Percentiles rank a stretch among this genome's conserved stretches.
phyloP scores from a whole-genome alignment of 2,113 vertebrate genomes.

The Tympanuchus pallidicinctus region DNA sequence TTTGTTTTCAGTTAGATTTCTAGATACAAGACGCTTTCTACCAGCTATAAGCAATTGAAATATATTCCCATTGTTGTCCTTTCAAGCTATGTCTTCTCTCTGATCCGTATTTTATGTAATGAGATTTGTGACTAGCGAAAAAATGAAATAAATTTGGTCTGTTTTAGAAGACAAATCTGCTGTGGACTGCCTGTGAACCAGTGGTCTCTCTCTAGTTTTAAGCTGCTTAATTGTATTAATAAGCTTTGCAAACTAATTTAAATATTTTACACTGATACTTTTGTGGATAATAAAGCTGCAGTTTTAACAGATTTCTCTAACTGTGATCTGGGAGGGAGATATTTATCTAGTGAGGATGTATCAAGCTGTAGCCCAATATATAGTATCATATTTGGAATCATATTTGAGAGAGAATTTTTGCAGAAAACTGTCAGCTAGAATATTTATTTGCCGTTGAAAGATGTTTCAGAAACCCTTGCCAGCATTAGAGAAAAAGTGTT shows the following conservation, averaged over 20 bases:
- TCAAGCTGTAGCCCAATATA: no score
- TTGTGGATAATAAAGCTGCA: background rate
- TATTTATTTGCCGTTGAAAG: background rate
- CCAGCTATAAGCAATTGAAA: background rate
- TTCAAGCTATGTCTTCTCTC: background rate
- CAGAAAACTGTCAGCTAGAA: background rate
- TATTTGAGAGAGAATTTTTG: background rate
- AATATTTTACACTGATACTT: background rate
- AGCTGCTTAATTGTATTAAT: background rate
- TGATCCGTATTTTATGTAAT: background rate
- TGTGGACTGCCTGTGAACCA: background rate
- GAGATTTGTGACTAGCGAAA: background rate
- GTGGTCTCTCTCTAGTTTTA: background rate
- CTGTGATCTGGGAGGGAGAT: background rate
- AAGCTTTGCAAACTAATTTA: slow-evolving; percentile 1
- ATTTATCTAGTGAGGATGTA: no score
- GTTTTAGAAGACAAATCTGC: background rate
- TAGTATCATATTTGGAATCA: background rate
- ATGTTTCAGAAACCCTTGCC: background rate
- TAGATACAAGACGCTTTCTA: background rate
- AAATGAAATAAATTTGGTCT: slow-evolving; percentile 4
- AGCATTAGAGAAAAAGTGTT: background rate
- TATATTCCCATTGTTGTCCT: background rate
- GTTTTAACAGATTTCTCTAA: slow-evolving; percentile 5
- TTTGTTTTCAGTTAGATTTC: slow-evolving; percentile 2